Evolutionary conservation across 2,797 vertebrate genomes (phyloP), one percentile per base, ranked within the genome.

Genomic region (Hypotaenidia okinawae): DNA sequence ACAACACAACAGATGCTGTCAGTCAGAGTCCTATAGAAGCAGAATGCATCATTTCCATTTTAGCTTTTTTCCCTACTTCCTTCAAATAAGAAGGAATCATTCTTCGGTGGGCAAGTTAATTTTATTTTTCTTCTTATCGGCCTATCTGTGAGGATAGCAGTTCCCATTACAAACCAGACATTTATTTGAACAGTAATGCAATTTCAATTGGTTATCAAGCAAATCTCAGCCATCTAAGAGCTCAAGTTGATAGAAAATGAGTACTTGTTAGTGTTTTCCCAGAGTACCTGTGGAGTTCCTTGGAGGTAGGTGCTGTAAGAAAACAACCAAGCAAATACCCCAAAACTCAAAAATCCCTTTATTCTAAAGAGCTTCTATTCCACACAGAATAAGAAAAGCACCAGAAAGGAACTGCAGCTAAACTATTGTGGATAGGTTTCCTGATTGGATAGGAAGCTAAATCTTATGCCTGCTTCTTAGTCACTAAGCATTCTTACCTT

Each of bases 291-390:
- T 16, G 17, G 17, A 59, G 15, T 47, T 58, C 8, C 25, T 28
- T 43, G 10, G 43, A 47, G 3, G 35, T 14, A 32, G 5, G 11
- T 52, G 14, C 6, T 66, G 11, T 32, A 41, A 64, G 87, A 85
- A 51, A n/a, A 15, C 5, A 90, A 64, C 0, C 3, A 33, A 43
- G 6, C 1, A 39, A 78, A 67, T 43, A 1, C 9, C 10, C 5
- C 2, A 51, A 62, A 64, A 11, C 4, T 4, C 52, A 52, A 54
- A 22, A n/a, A 30, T 0, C 22, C 9, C 6, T 62, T 21, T 68
- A 13, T 51, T 54, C 6, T 43, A 47, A 87, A 41, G 30, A 82
- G 7, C 3, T 25, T 61, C 4, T 28, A 16, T 37, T 59, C 11
- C n/a, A 90, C 27, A 35, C 3, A 47, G 5, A 58, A 7, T 16